Conservation (phyloP, 2,888 invertebrate species). For the Drosophila yooni region DNA sequence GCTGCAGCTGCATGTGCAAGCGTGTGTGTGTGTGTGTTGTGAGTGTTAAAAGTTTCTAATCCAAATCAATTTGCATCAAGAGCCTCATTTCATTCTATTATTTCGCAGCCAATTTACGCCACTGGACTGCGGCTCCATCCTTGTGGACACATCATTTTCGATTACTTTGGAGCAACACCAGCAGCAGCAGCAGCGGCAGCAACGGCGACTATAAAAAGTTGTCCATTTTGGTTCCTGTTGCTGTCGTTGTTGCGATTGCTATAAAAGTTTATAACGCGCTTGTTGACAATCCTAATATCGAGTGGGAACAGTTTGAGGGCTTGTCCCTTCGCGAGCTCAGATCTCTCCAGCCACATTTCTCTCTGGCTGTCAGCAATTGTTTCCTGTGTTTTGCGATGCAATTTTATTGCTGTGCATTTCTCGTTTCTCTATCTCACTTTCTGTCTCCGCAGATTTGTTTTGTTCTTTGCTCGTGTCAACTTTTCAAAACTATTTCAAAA, state of each 20-base stretch:
- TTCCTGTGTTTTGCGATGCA: slow-evolving; percentile 63
- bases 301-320: slow-evolving; percentile 46
- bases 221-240: slow-evolving; percentile 37
- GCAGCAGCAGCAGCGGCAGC: slow-evolving; percentile 15
- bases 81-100: slow-evolving; percentile 84
- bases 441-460: slow-evolving; percentile 60
- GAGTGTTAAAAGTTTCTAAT: slow-evolving; percentile 78
- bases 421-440: slow-evolving; percentile 15
- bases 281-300: slow-evolving; percentile 79
- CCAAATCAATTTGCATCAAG: slow-evolving; percentile 84
- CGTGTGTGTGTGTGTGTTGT: slow-evolving; percentile 32
- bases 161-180: slow-evolving; percentile 58
- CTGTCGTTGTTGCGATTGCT: slow-evolving; percentile 63
- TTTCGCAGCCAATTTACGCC: slow-evolving; percentile 79
- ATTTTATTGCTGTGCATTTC: slow-evolving; percentile 61
- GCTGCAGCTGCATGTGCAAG: slow-evolving; percentile 1
- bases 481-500: slow-evolving; percentile 82
- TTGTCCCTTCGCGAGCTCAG: slow-evolving; percentile 6
- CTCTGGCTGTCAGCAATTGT: slow-evolving; percentile 71
- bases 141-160: slow-evolving; percentile 81
- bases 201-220: slow-evolving; percentile 56
- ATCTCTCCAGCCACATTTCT: slow-evolving; percentile 9
- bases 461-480: slow-evolving; percentile 71
- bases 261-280: slow-evolving; percentile 84
- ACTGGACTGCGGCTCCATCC: slow-evolving; percentile 57